Evolutionary conservation across 2,113 vertebrate species (phyloP), one percentile per base, ranked within the genome.

Genomic region (Corvus cornix): DNA sequence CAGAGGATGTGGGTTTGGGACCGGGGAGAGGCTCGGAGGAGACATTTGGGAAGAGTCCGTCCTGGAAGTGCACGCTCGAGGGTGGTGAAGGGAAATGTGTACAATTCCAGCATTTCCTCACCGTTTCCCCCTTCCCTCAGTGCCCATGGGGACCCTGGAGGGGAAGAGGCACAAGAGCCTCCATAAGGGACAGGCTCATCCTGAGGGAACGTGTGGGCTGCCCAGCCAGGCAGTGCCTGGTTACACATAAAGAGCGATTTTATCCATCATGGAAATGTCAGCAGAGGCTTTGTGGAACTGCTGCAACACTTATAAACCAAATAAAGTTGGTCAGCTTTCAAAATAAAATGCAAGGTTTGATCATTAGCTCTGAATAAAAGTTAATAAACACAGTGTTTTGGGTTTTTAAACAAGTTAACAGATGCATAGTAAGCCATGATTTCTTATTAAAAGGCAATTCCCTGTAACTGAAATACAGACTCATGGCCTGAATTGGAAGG

Each of bases 261-360:
- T 35, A 43, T 46, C 62, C 9, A 3, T 51, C 49, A 5, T 4
- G 22, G n/a, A 37, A 60, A 68, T 23, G 60, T 37, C 35, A 22
- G 28, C 31, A 21, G n/a, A 72, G 41, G 52, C 64, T 59, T 20
- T 7, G 39, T 2, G 23, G 73, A n/a, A 48, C 22, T 15, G 75
- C 58, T 10, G 21, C 0, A 1, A 33, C 73, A 44, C 67, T 83
- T 48, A 2, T 0, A 55, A 11, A 9, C 33, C 35, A 1, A 8
- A 20, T 56, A 13, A 31, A 74, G 51, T 41, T 16, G 37, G 21
- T 41, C 9, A 3, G 24, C n/a, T 58, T 46, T 33, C 9, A 10
- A 59, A 72, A 28, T 12, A n/a, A 41, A 86, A n/a, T 3, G 8
- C 10, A 7, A 48, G 11, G 21, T 16, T 80, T 51, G 30, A 2